Evolutionary conservation across 2,888 invertebrate species (phyloP).

Genomic region (Cryptophagus acutangulus): DNA sequence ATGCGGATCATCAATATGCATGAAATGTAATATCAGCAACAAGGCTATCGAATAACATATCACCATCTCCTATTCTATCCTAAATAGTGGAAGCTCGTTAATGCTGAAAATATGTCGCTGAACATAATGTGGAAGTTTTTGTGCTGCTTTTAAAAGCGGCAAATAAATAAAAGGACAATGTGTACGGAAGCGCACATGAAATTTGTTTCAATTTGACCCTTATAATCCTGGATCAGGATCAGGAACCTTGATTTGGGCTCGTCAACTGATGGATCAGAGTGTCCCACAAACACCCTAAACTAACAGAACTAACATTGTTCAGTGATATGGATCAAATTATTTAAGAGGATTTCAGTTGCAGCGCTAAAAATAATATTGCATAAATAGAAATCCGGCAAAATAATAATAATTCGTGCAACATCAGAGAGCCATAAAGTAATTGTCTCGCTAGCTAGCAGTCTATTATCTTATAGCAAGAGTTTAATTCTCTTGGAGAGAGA

Average conservation of each 20-base stretch:
- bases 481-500: slow-evolving; percentile 2
- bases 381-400: too few species aligned
- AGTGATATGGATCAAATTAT: slow-evolving; percentile 15
- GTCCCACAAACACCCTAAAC: slow-evolving; percentile 37
- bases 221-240: slow-evolving; percentile 34
- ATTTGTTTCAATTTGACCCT: slow-evolving; percentile 33
- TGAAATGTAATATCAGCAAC: too few species aligned
- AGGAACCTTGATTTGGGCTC: slow-evolving; percentile 36
- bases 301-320: slow-evolving; percentile 37
- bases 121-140: too few species aligned
- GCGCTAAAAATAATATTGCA: too few species aligned
- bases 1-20: too few species aligned
- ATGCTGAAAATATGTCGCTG: too few species aligned
- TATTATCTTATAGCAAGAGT: slow-evolving; percentile 1
- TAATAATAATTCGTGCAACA: neutral
- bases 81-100: too few species aligned
- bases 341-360: too few species aligned
- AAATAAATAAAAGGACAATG: slow-evolving; percentile 2
- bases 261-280: slow-evolving; percentile 33
- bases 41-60: too few species aligned
- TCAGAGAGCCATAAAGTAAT: slow-evolving; percentile 1
- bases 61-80: too few species aligned
- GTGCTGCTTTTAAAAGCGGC: too few species aligned
- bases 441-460: slow-evolving; percentile 1
- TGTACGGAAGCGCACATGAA: slow-evolving; percentile 13